Evolutionary conservation across 1,140 invertebrate species (phyloP), one percentile per base, ranked within the genome.

Genomic region (Temnothorax nylanderi): DNA sequence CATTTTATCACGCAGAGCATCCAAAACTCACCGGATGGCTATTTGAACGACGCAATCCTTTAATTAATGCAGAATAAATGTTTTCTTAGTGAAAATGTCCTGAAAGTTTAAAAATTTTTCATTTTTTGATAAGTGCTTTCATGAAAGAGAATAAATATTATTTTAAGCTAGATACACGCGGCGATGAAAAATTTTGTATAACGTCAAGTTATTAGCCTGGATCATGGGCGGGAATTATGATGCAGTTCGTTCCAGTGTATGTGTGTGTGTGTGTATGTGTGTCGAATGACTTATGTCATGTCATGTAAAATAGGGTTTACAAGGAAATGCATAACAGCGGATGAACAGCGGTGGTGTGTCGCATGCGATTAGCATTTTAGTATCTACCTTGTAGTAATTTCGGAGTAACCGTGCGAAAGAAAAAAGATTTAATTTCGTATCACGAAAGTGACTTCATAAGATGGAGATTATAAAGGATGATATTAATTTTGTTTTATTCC

Each of bases 341-440:
- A 51, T 32, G 41, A 64, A 49, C 69, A 18, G 16, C 51, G 49
- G 51, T 6, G 16, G 51, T 6, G 16, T 75, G 80, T 32, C 56
- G 41, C 69, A 18, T 49, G 21, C 60, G 34, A 84, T 84, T 84
- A 75, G 80, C 80, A 84, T 84, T 75, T 84, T 84, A 75, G 41
- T 32, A 47, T 60, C 54, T 26, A 56, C 2, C 69, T 75, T 49
- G 18, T 7, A 37, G 54, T 60, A 84, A 84, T 74, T 75, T 75
- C 44, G 41, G 18, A 37, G 41, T 34, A 72, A 75, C 41, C n/a
- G 1, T 41, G 32, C 26, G 37, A 34, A 34, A 60, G 18, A 18
- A 60, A 41, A 10, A 74, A 75, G 16, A 75, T 74, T 84, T 21
- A 84, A 75, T 84, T 72, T 75, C 47, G 21, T 7, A 26, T 84